Percentiles rank a stretch among this genome's conserved stretches.
These are phyloP conservation scores for Falco berigora DNA, from an alignment of 2,797 vertebrate genomes.

Conservation along the genomic window DNA sequence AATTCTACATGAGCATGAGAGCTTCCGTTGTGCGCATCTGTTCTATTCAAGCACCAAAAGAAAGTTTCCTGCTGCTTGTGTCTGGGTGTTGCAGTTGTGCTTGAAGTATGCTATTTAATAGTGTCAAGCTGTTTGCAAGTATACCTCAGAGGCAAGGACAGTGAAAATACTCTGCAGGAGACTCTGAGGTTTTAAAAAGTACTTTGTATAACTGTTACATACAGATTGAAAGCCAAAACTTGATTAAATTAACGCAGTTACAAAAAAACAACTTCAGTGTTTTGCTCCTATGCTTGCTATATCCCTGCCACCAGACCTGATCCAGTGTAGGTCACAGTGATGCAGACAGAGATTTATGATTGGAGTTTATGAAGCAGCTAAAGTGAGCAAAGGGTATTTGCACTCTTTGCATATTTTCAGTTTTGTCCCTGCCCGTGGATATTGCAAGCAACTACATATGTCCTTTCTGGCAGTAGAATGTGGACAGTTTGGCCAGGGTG, in stretches of 20 bases:
- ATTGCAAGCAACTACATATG: background rate
- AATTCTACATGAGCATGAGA: accelerated
- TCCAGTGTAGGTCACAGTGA: background rate
- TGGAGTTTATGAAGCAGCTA: background rate
- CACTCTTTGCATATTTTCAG: background rate
- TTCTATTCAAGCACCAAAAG: background rate
- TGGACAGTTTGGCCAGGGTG: background rate
- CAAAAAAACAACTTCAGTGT: background rate
- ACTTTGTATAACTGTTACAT: background rate
- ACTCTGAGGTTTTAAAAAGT: background rate
- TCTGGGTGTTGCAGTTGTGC: background rate
- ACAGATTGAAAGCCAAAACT: background rate
- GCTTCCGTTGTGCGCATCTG: background rate
- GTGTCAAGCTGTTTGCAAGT: background rate
- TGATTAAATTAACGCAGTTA: background rate
- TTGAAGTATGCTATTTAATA: background rate
- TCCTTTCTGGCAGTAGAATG: background rate
- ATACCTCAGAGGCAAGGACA: background rate
- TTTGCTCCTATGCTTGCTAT: background rate
- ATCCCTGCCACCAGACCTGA: background rate
- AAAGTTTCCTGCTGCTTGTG: background rate
- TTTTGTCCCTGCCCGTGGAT: background rate
- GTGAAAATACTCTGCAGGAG: background rate
- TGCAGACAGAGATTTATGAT: background rate
- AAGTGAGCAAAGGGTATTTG: background rate